Conservation (phyloP, 2,797 vertebrate species). For the Myotis findleyi region DNA sequence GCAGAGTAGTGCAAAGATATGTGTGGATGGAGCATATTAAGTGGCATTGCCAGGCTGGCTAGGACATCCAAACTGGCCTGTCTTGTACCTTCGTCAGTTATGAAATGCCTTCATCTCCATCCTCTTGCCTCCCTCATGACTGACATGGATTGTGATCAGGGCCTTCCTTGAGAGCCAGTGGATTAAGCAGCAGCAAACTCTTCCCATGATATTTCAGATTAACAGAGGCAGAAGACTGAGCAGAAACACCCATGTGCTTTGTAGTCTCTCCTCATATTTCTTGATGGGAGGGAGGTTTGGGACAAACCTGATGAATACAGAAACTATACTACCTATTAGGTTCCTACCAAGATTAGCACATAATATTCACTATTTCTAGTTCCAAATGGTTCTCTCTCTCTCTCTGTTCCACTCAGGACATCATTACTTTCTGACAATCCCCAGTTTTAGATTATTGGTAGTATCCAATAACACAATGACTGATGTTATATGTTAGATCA, state of each 20-base stretch:
- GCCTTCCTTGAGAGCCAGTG: not conserved
- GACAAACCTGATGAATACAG: too few relatives aligned
- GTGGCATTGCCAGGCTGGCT: not conserved
- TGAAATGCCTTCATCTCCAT: not conserved
- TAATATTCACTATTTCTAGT: not conserved
- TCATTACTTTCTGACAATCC: not conserved
- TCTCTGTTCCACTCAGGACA: not conserved
- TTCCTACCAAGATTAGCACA: not conserved
- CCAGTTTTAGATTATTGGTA: not conserved
- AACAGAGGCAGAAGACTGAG: not conserved
- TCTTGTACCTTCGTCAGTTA: not conserved
- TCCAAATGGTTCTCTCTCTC: not conserved
- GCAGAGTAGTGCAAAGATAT: not conserved
- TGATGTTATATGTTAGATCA: not conserved
- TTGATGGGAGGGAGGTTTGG: not conserved
- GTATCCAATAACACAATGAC: not conserved
- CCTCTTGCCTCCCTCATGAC: not conserved
- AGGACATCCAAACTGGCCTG: not conserved
- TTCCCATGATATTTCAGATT: not conserved
- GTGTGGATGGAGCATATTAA: not conserved
- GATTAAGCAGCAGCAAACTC: not conserved
- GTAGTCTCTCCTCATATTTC: not conserved
- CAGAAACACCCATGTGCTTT: not conserved
- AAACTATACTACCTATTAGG: not conserved
- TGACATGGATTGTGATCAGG: not conserved